Evolutionary conservation across 2,113 vertebrate species (phyloP).

Genomic region (Meriones unguiculatus): DNA sequence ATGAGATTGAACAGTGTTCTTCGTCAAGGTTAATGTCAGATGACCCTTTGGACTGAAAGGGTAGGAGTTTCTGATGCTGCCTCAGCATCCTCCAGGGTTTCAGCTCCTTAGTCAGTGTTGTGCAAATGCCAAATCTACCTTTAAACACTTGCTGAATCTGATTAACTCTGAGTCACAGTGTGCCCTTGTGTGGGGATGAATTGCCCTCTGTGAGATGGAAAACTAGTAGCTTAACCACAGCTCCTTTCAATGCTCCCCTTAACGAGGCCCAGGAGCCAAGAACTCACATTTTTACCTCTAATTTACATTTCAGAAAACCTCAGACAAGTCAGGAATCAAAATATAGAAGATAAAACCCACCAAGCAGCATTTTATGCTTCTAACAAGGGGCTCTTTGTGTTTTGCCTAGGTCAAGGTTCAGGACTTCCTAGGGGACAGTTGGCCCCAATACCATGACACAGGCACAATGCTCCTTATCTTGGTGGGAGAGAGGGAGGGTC

Average conservation of each 20-base stretch:
- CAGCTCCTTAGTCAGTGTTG: neutral
- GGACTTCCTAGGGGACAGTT: neutral
- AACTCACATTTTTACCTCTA: conserved; percentile 54
- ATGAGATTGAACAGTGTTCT: conserved; percentile 25
- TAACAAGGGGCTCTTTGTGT: conserved; percentile 57
- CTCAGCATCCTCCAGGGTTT: conserved; percentile 62
- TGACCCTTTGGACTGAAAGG: conserved; percentile 46
- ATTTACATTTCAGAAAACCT: conserved; percentile 45
- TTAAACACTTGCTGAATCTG: conserved; percentile 69
- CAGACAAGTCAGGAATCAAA: conserved; percentile 70
- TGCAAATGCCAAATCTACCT: conserved; percentile 63
- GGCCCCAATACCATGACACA: neutral
- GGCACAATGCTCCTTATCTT: neutral
- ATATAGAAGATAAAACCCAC: conserved; percentile 63
- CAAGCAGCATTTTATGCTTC: conserved; percentile 46
- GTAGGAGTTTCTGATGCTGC: conserved; percentile 50
- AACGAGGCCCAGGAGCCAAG: conserved; percentile 62
- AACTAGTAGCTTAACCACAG: conserved; percentile 73
- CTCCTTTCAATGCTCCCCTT: conserved; percentile 72
- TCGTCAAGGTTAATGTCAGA: conserved; percentile 32
- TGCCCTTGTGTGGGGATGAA: conserved; percentile 76
- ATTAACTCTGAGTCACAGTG: conserved; percentile 69
- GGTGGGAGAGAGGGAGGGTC: neutral
- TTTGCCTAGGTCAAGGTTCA: neutral
- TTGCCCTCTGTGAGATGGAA: conserved; percentile 76